A percentile compares a stretch with the other conserved stretches of the same genome.
Conservation (phyloP, 2,113 vertebrate species). For the Pluvianellus socialis region DNA sequence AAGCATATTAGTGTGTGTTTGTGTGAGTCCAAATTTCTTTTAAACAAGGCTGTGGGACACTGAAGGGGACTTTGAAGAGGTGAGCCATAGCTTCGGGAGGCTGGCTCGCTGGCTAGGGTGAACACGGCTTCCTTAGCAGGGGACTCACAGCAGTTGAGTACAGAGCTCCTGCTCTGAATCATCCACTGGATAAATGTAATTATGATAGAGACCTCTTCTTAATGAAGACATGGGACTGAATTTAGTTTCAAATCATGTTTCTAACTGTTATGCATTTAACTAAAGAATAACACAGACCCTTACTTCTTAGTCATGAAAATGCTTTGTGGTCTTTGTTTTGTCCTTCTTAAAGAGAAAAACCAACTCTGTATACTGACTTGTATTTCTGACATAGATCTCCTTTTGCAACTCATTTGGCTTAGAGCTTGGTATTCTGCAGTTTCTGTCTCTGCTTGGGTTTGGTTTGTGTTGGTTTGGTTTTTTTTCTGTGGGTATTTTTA, state of each 20-base stretch:
- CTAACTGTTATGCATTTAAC: neutral
- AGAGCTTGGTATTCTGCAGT: neutral
- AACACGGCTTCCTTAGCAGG: neutral
- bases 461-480: neutral
- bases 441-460: neutral
- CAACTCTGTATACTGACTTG: neutral
- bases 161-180: neutral
- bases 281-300: neutral
- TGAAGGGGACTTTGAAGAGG: neutral
- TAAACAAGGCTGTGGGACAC: neutral
- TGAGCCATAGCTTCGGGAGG: neutral
- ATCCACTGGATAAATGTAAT: neutral
- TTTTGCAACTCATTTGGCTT: neutral
- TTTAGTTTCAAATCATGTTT: neutral
- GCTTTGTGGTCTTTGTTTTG: neutral
- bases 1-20: neutral
- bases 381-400: neutral
- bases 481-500: neutral
- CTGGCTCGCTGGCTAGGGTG: neutral
- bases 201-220: fast-evolving
- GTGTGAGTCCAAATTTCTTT: neutral
- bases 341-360: neutral
- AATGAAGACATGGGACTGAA: neutral
- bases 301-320: neutral
- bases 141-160: neutral